These are phyloP conservation scores for Odontophorus gujanensis DNA, from an alignment of 2,113 vertebrate genomes.

Conservation along the genomic window DNA sequence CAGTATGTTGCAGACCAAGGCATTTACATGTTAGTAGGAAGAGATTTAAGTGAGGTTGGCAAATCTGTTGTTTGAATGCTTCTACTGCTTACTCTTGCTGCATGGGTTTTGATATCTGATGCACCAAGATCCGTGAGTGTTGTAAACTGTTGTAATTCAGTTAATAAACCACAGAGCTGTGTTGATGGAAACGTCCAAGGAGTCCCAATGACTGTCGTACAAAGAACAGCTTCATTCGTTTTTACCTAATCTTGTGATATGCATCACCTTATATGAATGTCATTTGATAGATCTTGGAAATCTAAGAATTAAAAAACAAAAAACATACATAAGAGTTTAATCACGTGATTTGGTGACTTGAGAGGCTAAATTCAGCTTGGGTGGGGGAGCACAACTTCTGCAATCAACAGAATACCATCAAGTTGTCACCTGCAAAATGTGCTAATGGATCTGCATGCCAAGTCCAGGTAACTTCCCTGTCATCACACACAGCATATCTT, in stretches of 20 bases:
- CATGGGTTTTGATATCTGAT: background rate
- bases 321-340: background rate
- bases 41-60: background rate
- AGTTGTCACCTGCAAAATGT: background rate
- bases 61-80: background rate
- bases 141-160: background rate
- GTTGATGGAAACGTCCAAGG: background rate
- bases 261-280: background rate
- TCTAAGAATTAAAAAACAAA: conserved; percentile 35
- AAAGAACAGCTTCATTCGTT: background rate
- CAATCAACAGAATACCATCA: conserved; percentile 28
- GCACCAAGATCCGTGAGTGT: fast-evolving
- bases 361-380: conserved; percentile 43
- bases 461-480: background rate
- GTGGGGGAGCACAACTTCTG: conserved; percentile 24
- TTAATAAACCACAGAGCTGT: background rate
- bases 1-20: background rate
- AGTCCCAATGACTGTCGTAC: background rate
- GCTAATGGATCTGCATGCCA: background rate
- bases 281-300: conserved; percentile 52
- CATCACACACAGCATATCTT: background rate
- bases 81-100: background rate
- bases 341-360: conserved; percentile 40
- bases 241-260: background rate
- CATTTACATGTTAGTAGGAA: background rate